Conservation (phyloP, 2,797 vertebrate genomes). For the Merluccius polli region DNA sequence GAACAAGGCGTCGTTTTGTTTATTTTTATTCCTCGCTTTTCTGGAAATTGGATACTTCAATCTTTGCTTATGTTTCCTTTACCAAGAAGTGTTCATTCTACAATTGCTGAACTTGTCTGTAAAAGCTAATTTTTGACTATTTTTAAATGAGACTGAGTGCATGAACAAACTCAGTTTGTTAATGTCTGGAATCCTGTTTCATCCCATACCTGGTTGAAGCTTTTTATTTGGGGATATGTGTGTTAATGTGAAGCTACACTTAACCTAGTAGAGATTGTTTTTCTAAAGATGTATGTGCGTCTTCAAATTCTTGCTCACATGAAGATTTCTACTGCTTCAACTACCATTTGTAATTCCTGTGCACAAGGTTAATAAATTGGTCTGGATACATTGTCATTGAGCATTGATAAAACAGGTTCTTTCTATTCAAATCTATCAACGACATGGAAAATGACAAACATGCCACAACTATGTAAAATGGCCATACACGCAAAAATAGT, state of each 20-base stretch:
- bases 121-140: constrained; percentile 29
- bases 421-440: constrained; percentile 63
- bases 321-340: constrained; percentile 70
- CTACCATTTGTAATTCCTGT: constrained; percentile 69
- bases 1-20: constrained; percentile 38
- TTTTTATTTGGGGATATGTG: constrained; percentile 35
- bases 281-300: constrained; percentile 42
- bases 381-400: constrained; percentile 60
- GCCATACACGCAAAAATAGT: constrained; percentile 57
- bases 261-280: constrained; percentile 46
- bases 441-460: constrained; percentile 52
- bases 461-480: constrained; percentile 45
- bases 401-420: constrained; percentile 41
- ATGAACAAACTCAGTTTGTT: constrained; percentile 54
- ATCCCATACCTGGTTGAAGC: constrained; percentile 34
- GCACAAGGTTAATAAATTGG: constrained; percentile 75
- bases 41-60: constrained; percentile 34
- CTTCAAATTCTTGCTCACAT: constrained; percentile 50
- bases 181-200: constrained; percentile 41
- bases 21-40: constrained; percentile 37
- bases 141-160: constrained; percentile 49
- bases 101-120: constrained; percentile 26
- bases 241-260: constrained; percentile 40
- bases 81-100: constrained; percentile 37
- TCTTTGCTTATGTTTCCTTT: constrained; percentile 35